phyloP scores from a whole-genome alignment of 2,113 vertebrate species.

The Phaetusa simplex region DNA sequence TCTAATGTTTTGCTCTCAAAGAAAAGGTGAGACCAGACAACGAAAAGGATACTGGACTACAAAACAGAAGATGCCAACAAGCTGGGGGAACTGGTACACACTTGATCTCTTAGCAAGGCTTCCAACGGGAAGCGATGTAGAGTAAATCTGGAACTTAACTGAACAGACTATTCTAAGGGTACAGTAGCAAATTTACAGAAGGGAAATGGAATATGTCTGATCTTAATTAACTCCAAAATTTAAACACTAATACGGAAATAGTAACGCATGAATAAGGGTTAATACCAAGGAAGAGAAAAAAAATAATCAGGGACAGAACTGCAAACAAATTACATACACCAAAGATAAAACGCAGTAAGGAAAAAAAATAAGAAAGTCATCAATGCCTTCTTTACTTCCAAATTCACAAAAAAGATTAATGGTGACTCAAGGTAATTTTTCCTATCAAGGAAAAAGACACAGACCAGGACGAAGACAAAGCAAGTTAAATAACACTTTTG shows the following conservation, averaged over 20 bases:
- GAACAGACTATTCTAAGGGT: background rate
- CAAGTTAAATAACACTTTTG: background rate
- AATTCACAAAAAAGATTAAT: constrained; percentile 13
- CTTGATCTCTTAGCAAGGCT: background rate
- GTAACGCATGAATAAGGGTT: background rate
- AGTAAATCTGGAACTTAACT: background rate
- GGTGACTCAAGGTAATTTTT: background rate
- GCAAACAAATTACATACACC: background rate
- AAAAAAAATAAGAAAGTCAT: background rate
- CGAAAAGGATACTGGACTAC: background rate
- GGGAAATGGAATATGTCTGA: background rate
- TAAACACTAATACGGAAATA: background rate
- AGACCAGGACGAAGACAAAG: background rate
- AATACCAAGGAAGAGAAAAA: background rate
- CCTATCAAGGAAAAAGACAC: background rate
- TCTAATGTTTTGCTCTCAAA: background rate
- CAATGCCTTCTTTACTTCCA: background rate
- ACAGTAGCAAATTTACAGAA: background rate
- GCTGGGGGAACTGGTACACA: background rate
- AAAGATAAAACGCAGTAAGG: background rate
- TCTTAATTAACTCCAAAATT: background rate
- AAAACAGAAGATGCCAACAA: background rate
- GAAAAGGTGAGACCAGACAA: background rate
- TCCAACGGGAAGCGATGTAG: background rate
- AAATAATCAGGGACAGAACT: background rate